Evolutionary conservation across 1,140 invertebrate species (phyloP), one percentile per base, ranked within the genome.

Genomic region (Dendroctonus ponderosae): DNA sequence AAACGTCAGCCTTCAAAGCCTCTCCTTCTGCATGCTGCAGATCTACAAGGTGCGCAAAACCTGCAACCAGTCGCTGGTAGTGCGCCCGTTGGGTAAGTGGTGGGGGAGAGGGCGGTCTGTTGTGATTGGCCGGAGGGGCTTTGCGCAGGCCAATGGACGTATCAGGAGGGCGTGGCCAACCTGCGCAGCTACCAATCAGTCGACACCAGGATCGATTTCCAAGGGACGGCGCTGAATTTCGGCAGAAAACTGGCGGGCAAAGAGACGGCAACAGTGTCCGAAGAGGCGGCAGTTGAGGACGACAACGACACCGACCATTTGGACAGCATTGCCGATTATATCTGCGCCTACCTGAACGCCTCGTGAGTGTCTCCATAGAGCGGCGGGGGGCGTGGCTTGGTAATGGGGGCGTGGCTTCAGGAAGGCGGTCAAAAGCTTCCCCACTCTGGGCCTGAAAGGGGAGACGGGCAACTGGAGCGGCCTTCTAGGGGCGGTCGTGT

Each of bases 391-490:
- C 1, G 26, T 3, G 3, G 3, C 26, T 3, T 26, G 26, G 26
- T 26, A 26, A 26, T 26, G 26, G 26, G 26, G 26, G 26, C 26
- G 11, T 49, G 41, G 40, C 12, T 62, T 51, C 60, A 86, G 85
- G 4, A 75, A 80, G 41, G 71, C 80, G 43, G 72, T 79, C 12
- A 76, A 80, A 9, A 76, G 80, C 38, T 83, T 82, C 63, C 78
- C 81, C 56, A 84, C 83, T 69, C 74, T 86, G 0, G 85, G 85
- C 2, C 82, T 81, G 8, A 77, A 84, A 49, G 81, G 81, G 5
- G 83, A 83, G 42, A 84, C 85, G 74, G 80, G 80, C 0, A 79
- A 82, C 4, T 87, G 84, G 84, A 84, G 80, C 0, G 82, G 85
- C 59, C 78, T 87, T 39, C 78, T 87, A 0, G 84, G 84, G 5